These are phyloP conservation scores for Synergus umbraculus DNA, from an alignment of 2,888 invertebrate genomes.

Conservation along the genomic window DNA sequence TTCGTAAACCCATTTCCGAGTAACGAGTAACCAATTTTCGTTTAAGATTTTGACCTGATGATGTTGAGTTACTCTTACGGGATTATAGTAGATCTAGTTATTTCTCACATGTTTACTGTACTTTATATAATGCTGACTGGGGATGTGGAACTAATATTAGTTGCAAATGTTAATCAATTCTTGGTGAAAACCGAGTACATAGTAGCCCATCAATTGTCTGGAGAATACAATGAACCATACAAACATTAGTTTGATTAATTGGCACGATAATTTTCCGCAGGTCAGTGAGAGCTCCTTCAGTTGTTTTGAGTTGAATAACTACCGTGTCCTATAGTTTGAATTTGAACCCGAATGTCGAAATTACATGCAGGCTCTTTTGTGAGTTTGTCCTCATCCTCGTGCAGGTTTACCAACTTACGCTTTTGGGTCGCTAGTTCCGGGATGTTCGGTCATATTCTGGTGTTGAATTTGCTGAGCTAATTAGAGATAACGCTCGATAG, in stretches of 20 bases:
- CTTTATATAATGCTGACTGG: background rate
- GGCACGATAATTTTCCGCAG: slow-evolving; percentile 1
- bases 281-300: slow-evolving; percentile 14
- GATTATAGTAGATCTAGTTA: background rate
- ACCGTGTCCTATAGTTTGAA: slow-evolving; percentile 15
- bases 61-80: background rate
- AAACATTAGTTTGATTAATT: slow-evolving; percentile 32
- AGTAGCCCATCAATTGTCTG: slow-evolving; percentile 14
- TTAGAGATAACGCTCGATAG: background rate
- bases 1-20: slow-evolving; percentile 32
- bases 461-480: background rate
- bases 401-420: background rate
- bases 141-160: background rate
- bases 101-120: background rate
- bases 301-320: background rate
- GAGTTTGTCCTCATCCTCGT: slow-evolving; percentile 5
- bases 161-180: background rate
- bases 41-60: slow-evolving; percentile 4
- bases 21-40: slow-evolving; percentile 26
- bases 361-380: slow-evolving; percentile 11
- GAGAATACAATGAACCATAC: background rate
- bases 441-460: background rate
- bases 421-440: background rate
- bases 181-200: slow-evolving; percentile 23
- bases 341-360: slow-evolving; percentile 3